Conservation (phyloP, 2,888 invertebrate genomes). For the Papilio demoleus region DNA sequence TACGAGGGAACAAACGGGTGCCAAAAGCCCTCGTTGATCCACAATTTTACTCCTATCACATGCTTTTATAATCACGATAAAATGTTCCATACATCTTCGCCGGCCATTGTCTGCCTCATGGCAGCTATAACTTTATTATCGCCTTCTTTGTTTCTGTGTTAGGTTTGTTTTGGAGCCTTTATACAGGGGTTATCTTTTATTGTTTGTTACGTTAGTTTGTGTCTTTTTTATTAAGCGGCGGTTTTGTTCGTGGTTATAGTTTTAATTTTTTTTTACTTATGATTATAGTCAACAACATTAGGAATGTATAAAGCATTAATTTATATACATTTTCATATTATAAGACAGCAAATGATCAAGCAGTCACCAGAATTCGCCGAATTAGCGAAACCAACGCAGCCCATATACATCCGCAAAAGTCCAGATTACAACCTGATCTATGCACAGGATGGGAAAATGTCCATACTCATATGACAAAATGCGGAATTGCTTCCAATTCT, state of each 20-base stretch:
- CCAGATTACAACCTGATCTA: no score
- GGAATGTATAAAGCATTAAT: no score
- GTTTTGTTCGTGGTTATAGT: slow-evolving; percentile 26
- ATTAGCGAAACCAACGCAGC: no score
- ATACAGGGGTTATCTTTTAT: slow-evolving; percentile 52
- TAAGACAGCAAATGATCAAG: no score
- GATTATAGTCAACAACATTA: background rate
- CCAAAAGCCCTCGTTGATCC: slow-evolving; percentile 77
- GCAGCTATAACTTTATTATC: slow-evolving; percentile 68
- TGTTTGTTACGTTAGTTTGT: slow-evolving; percentile 47
- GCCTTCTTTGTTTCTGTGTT: slow-evolving; percentile 65
- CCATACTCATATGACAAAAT: no score
- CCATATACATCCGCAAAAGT: no score
- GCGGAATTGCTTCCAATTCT: no score
- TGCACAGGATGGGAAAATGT: no score
- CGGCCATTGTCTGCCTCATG: slow-evolving; percentile 47
- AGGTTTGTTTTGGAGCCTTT: slow-evolving; percentile 43
- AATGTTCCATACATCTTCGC: slow-evolving; percentile 47
- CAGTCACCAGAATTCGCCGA: no score
- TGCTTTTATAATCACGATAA: slow-evolving; percentile 74
- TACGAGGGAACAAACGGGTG: slow-evolving; percentile 68
- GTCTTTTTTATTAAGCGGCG: slow-evolving; percentile 33
- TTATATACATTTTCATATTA: no score
- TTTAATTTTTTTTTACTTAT: background rate
- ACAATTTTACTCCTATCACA: slow-evolving; percentile 75